Percentiles rank a stretch among this genome's conserved stretches.
Conservation (phyloP, 1,140 invertebrate species). For the Anastrepha ludens region DNA sequence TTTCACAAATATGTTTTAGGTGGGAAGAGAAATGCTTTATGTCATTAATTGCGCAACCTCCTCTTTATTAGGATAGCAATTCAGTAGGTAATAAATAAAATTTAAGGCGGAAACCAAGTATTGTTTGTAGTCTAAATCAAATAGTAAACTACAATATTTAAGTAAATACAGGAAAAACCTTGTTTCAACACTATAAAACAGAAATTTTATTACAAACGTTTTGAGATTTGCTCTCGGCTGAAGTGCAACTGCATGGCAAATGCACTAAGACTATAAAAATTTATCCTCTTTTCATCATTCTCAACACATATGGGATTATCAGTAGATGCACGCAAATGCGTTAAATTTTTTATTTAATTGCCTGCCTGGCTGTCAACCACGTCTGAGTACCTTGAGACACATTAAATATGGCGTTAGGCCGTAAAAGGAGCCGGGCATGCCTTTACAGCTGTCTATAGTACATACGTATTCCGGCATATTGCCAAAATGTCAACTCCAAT, state of each 20-base stretch:
- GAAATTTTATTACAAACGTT: neutral
- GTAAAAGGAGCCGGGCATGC: neutral
- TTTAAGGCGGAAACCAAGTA: neutral
- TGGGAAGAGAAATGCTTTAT: no score
- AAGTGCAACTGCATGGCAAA: neutral
- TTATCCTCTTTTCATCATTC: neutral
- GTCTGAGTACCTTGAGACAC: neutral
- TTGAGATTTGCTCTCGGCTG: neutral
- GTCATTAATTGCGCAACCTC: no score
- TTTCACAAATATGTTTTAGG: no score
- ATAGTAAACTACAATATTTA: neutral
- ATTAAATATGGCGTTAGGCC: slow-evolving; percentile 26
- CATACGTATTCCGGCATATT: slow-evolving; percentile 14
- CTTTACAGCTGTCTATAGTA: neutral
- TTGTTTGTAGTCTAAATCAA: neutral
- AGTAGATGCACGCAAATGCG: neutral
- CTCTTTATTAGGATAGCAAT: no score
- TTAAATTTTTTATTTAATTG: slow-evolving; percentile 16
- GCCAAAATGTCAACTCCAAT: slow-evolving; percentile 5
- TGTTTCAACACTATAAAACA: neutral
- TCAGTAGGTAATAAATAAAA: neutral
- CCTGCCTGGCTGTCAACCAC: neutral
- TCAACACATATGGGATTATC: neutral
- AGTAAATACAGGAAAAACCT: neutral
- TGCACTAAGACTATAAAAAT: neutral